Base-by-base conservation (phyloP, 2,888 invertebrate species). In the Scaptomyza flava region DNA sequence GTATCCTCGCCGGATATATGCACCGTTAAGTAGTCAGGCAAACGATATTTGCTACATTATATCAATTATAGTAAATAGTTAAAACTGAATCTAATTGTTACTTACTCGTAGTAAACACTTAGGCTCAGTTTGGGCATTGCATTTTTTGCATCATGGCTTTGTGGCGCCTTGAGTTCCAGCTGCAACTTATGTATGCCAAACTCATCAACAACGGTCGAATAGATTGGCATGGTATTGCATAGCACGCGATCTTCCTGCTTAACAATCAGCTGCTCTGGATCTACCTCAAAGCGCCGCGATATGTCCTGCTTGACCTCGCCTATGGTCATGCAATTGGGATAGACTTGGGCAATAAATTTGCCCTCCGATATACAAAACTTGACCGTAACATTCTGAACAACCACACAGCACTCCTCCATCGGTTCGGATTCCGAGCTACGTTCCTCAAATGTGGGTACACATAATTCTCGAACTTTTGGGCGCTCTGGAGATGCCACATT, bases 221-320 rank as follows among this genome's bases (percentile, higher is more conserved):
- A 73, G 11, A 92, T 79, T 34, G 82, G 71, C 8, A 79, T 63
- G 7, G 89, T 86, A 54, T 91, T 77, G 6, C 91, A 73, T 0
- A 91, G 61, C 30, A 92, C 90, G 11, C 87, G 90, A 4, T 93
- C 93, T 48, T 91, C 90, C 89, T 94, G 93, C 46, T 92, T 90
- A 3, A 95, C 74, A 0, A 93, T 90, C 42, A 95, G 89, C 43
- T 93, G 91, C 12, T 93, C 91, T 0, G 92, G 92, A 14, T 93
- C 92, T 1, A 94, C 91, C 87, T 93, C 92, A 82, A 95, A 94
- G 43, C 94, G 92, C 2, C 93, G 93, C 1, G 92, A 93, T 43
- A 95, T 91, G 78, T 94, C 94, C 76, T 93, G 93, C 88, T 94
- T 95, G 43, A 95, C 92, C 80, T 94, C 94, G 56, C 92, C 93